A percentile compares a stretch with the other conserved stretches of the same genome.
These are phyloP conservation scores for Clarias pachynema DNA, from an alignment of 2,797 vertebrate genomes.

Conservation along the genomic window DNA sequence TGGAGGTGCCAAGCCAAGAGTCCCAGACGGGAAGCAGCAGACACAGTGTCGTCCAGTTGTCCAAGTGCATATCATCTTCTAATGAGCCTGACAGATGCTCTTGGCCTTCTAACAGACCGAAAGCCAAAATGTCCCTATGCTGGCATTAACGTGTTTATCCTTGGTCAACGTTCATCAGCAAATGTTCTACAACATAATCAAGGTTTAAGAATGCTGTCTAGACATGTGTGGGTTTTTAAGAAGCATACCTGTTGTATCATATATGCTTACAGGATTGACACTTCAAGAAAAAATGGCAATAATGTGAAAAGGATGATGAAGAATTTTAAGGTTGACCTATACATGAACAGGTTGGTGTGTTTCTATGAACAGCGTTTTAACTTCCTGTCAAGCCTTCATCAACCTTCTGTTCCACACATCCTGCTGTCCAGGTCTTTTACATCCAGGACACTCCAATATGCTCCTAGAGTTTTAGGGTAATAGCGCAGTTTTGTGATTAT, in stretches of 20 bases:
- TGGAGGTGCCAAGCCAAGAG: constrained; percentile 50
- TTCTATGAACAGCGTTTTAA: neutral
- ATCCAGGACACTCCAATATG: too few species aligned
- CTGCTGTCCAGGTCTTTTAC: neutral
- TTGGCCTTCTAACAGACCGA: constrained; percentile 38
- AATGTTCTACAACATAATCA: constrained; percentile 38
- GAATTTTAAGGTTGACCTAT: neutral
- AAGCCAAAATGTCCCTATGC: constrained; percentile 43
- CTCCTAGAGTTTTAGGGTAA: too few species aligned
- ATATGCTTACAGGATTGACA: neutral
- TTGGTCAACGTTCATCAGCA: constrained; percentile 41
- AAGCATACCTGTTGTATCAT: constrained; percentile 19
- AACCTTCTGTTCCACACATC: neutral
- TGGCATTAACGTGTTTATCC: constrained; percentile 45
- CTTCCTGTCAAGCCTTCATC: neutral
- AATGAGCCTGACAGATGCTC: constrained; percentile 50
- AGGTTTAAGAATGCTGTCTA: constrained; percentile 28
- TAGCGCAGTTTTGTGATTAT: neutral
- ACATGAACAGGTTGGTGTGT: neutral
- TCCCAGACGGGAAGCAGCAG: constrained; percentile 46
- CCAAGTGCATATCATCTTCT: constrained; percentile 52
- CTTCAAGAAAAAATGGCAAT: neutral
- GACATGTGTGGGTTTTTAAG: constrained; percentile 24
- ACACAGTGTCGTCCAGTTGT: constrained; percentile 50
- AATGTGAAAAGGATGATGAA: neutral